Evolutionary conservation across 2,113 vertebrate species (phyloP).

Genomic region (Neolamprologus falcicula): DNA sequence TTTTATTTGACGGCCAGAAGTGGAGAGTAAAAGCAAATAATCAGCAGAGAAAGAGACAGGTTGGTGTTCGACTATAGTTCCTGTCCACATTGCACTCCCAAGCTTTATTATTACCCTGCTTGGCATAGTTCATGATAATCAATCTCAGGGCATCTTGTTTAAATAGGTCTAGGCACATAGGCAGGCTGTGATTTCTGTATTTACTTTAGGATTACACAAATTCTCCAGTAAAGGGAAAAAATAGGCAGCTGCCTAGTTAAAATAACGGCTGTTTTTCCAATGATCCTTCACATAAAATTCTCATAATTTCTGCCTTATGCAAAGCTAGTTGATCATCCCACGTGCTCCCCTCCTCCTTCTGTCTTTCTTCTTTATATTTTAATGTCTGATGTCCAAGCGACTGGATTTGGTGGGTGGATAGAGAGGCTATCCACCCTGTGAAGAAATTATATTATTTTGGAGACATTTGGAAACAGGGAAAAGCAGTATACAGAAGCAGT

Average conservation of each 20-base stretch:
- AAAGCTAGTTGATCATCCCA: background rate
- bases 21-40: background rate
- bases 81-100: background rate
- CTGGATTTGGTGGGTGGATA: background rate
- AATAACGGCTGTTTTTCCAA: background rate
- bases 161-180: background rate
- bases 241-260: background rate
- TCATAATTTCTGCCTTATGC: background rate
- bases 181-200: background rate
- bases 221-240: background rate
- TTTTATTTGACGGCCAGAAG: background rate
- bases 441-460: background rate
- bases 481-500: background rate
- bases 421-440: background rate
- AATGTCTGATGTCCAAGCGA: background rate
- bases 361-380: background rate
- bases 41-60: background rate
- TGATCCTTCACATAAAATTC: background rate
- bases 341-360: background rate
- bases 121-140: background rate
- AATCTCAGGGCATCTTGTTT: background rate
- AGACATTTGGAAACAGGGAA: background rate
- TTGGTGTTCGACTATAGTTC: background rate
- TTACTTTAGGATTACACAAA: background rate
- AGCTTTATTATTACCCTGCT: background rate